Evolutionary conservation across 2,888 invertebrate species (phyloP), one percentile per base, ranked within the genome.

Genomic region (Eupeodes luniger): DNA sequence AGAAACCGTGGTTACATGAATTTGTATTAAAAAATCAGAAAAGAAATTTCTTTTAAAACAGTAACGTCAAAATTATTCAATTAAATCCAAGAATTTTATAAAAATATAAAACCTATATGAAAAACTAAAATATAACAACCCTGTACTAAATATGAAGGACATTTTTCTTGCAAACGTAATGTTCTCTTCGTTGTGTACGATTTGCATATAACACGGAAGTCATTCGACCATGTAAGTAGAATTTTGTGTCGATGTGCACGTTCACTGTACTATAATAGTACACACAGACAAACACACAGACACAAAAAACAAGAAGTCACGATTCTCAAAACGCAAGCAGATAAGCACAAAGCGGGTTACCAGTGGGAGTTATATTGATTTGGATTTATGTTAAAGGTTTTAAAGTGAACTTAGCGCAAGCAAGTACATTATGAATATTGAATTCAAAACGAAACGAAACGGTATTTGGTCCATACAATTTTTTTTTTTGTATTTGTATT

Each of bases 121-220:
- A n/a, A n/a, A n/a, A 19, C 19, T 19, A 19, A 19, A 0, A 3
- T 11, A 49, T 27, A 47, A 49, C 66, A 66, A 27, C 47, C 1
- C 66, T 66, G 66, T 0, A 19, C 19, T 19, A 19, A 19, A 16
- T 19, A 27, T 67, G 34, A 67, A 51, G 11, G 55, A 70, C 19
- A 19, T 14, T 27, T 19, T 27, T 14, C 40, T 19, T 55, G 69
- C 14, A 14, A 55, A 19, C 66, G 53, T 55, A 44, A 44, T 40
- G 9, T 36, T 12, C 19, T 19, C 16, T 16, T 11, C 10, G 6
- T 36, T 16, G 11, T 19, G 16, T 40, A 27, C 69, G 78, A 78
- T 83, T 83, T 83, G 83, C 72, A 74, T 83, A n/a, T 11, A 27
- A 53, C 75, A 81, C 74, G 55, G 77, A 57, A 77, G 82, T 70